A percentile compares a stretch with the other conserved stretches of the same genome.
Conservation (phyloP, 2,888 invertebrate species). For the Synergus japonicus region DNA sequence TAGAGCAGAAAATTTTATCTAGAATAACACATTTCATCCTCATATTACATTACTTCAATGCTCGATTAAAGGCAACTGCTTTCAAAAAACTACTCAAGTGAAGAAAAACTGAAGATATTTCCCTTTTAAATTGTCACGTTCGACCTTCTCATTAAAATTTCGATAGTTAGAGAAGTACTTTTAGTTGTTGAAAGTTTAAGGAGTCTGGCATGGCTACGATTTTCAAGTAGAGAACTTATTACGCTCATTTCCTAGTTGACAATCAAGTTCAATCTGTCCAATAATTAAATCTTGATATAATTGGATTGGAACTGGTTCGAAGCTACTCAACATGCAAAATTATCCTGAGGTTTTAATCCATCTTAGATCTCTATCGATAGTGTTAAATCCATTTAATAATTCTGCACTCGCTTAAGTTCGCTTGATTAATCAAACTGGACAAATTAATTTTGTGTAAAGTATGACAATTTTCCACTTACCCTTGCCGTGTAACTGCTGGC, state of each 20-base stretch:
- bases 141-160: neutral
- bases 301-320: conserved; percentile 19
- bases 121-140: neutral
- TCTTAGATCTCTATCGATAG: neutral
- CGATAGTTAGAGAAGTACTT: neutral
- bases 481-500: conserved; percentile 90
- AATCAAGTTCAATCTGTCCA: neutral
- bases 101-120: neutral
- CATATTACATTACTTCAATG: no score
- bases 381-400: neutral
- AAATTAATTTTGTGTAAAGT: neutral
- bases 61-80: no score
- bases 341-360: neutral
- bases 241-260: neutral
- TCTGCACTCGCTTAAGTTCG: neutral
- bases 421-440: neutral
- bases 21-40: no score
- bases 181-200: neutral
- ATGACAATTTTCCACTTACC: conserved; percentile 79
- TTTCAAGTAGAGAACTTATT: neutral
- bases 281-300: conserved; percentile 32
- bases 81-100: no score
- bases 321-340: conserved; percentile 4
- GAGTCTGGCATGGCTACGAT: neutral
- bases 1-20: no score